These are phyloP conservation scores for Prunella himalayana DNA, from an alignment of 2,113 vertebrate species.

Conservation along the genomic window DNA sequence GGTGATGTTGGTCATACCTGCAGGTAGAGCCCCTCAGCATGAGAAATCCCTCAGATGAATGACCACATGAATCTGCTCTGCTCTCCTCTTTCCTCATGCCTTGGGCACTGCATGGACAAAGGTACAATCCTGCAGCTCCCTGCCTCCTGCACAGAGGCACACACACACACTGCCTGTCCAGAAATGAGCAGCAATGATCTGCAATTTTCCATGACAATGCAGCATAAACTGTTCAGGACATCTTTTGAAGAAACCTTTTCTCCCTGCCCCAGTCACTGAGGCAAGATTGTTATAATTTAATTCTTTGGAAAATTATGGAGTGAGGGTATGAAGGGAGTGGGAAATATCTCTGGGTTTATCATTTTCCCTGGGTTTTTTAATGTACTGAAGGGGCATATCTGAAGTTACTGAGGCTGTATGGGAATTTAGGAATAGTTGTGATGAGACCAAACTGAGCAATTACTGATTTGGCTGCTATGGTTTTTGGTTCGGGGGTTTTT, in stretches of 20 bases:
- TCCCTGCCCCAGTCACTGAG: not conserved
- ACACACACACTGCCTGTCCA: not conserved
- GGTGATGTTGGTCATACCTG: not conserved
- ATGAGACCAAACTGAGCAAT: not conserved
- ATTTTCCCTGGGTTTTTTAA: not conserved
- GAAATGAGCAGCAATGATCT: not conserved
- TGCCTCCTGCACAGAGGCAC: not conserved
- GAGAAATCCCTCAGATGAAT: not conserved
- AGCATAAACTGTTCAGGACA: not conserved
- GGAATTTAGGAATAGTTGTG: not conserved
- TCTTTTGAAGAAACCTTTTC: not conserved
- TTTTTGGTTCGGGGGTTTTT: not conserved
- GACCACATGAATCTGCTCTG: not conserved
- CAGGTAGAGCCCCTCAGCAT: not conserved
- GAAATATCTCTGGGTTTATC: not conserved
- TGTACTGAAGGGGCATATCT: not conserved
- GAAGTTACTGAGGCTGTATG: not conserved
- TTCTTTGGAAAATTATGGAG: not conserved
- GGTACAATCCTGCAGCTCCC: not conserved
- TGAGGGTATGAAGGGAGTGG: not conserved
- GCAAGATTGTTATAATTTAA: not conserved
- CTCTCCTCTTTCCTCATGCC: not conserved
- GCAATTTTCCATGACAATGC: not conserved
- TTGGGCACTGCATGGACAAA: not conserved
- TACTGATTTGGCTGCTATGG: not conserved